Evolutionary conservation across 2,888 invertebrate genomes (phyloP), one percentile per base, ranked within the genome.

Genomic region (Synanthedon formicaeformis): DNA sequence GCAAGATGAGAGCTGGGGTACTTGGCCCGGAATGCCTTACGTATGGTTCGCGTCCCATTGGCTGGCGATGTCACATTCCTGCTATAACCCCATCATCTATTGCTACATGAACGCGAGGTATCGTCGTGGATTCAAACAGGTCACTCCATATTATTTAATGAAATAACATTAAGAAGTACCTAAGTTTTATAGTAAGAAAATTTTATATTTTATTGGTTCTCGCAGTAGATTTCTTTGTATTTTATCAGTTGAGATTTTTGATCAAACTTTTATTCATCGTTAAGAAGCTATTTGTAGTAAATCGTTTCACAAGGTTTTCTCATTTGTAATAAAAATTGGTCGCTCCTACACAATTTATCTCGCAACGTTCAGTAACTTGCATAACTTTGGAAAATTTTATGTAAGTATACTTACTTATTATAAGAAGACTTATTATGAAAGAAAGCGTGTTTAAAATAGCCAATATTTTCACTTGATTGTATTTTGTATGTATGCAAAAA

Each of bases 1-100:
- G 50, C 65, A 73, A 1, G 86, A 91, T 55, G 88, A 88, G 55
- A 76, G 74, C 13, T 89, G 94, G 69, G 81, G 78, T 11, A 73
- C 80, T 41, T 93, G 92, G 92, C 82, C 86, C 0, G 90, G 91
- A 12, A 85, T 93, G 75, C 91, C 91, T 0, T 94, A 92, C 75
- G 83, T 93, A 55, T 95, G 93, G 92, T 92, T 94, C 70, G 90
- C 90, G 23, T 89, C 92, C 63, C 95, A 96, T 79, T 95, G 94
- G 92, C 86, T 96, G 59, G 93, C 95, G 52, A 95, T 95, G 95
- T 95, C 95, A 0, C 95, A 95, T 73, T 92, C 94, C 58, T 95
- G 94, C 80, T 95, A 95, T 88, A 96, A 96, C 75, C 95, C 95
- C 40, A 91, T 96, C 63, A 96, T 96, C 66, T 95, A 95, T 77